A percentile compares a stretch with the other conserved stretches of the same genome.
Evolutionary conservation across 2,888 invertebrate species (phyloP).

Genomic region (Seladonia tumulorum): DNA sequence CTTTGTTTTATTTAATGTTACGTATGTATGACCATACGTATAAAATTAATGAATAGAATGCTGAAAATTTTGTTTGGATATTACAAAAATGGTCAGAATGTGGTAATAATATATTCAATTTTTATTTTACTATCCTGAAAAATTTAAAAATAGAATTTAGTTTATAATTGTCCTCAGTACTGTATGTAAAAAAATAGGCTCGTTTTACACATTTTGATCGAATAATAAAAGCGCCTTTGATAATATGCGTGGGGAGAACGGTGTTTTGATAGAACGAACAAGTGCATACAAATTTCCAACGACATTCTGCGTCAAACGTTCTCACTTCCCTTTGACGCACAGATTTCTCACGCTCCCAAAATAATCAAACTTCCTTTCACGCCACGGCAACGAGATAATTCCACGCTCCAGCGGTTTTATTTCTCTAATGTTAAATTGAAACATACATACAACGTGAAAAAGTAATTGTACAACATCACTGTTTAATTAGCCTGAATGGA

Average conservation of each 20-base stretch:
- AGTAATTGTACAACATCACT: background rate
- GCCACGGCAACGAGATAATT: background rate
- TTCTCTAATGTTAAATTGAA: background rate
- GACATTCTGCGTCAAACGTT: conserved; percentile 2
- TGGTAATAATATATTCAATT: background rate
- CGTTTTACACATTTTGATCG: background rate
- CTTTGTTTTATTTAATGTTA: too few species aligned
- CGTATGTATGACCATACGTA: too few species aligned
- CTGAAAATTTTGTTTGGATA: too few species aligned
- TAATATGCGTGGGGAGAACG: background rate
- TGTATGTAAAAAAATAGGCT: background rate
- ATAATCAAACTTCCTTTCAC: conserved; percentile 9
- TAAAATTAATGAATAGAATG: too few species aligned
- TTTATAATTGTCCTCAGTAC: too few species aligned
- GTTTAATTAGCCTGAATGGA: background rate
- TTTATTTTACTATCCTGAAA: background rate
- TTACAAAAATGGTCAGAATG: too few species aligned
- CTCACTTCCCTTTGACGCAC: background rate
- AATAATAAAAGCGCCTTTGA: background rate
- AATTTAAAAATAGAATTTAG: background rate
- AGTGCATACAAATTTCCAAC: background rate
- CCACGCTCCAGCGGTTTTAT: background rate
- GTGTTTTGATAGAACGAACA: background rate
- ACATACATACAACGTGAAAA: background rate
- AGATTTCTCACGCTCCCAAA: conserved; percentile 5